Percentiles rank a stretch among this genome's conserved stretches.
These are phyloP conservation scores for Falco novaeseelandiae DNA, from an alignment of 2,797 vertebrate species.

Conservation along the genomic window DNA sequence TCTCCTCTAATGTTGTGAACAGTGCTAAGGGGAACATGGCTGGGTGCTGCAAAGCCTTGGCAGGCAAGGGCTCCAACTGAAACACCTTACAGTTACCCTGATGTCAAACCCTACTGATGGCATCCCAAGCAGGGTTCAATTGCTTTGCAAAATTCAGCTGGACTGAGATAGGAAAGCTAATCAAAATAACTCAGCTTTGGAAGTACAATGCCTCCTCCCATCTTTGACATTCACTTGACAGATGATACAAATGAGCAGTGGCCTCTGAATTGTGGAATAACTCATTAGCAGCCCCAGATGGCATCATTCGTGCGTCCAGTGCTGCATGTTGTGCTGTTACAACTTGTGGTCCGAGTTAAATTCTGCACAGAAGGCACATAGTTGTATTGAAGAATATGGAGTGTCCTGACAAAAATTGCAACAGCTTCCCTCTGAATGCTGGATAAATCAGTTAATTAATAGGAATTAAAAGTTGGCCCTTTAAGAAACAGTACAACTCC, in stretches of 20 bases:
- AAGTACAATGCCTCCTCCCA: not conserved
- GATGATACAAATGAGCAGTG: not conserved
- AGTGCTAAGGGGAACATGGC: not conserved
- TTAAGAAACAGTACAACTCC: not conserved
- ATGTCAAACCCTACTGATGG: not conserved
- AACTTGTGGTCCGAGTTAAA: not conserved
- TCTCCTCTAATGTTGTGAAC: not conserved
- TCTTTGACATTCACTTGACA: not conserved
- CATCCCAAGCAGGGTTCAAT: not conserved
- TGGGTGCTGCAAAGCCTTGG: not conserved
- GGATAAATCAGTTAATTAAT: not conserved
- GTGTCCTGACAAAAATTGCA: not conserved
- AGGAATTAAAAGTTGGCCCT: not conserved
- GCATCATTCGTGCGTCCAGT: not conserved
- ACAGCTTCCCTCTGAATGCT: not conserved
- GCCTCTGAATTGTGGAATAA: not conserved
- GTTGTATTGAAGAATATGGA: not conserved
- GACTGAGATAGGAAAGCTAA: not conserved
- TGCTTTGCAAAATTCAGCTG: not conserved
- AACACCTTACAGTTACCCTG: not conserved
- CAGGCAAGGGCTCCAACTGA: not conserved
- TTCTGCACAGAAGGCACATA: not conserved
- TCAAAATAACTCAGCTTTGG: not conserved
- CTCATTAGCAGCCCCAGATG: not conserved
- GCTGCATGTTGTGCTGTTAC: rapidly evolving